A percentile compares a stretch with the other conserved stretches of the same genome.
phyloP scores from a whole-genome alignment of 2,113 vertebrate genomes.

The Zootoca vivipara region DNA sequence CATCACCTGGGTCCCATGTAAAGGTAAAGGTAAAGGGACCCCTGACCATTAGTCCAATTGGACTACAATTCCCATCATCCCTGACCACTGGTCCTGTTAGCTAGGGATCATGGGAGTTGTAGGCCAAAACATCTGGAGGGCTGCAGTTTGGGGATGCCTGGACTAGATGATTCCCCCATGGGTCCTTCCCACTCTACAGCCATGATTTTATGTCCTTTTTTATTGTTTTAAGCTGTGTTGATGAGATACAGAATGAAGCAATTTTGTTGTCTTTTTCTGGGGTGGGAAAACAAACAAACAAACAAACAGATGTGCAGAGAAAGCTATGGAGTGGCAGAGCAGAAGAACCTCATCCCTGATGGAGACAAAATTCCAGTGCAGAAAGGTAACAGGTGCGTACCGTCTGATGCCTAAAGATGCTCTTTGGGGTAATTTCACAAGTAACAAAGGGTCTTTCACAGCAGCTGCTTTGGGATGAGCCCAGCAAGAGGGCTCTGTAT shows the following conservation, averaged over 20 bases:
- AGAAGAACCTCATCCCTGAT: conserved; percentile 89
- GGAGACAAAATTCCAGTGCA: conserved; percentile 87
- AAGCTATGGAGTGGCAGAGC: conserved; percentile 90
- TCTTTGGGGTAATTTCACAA: background rate
- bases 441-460: background rate
- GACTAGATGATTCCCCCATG: no score
- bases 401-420: background rate
- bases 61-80: no score
- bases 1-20: no score
- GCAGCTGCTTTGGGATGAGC: background rate
- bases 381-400: conserved; percentile 86
- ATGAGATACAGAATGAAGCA: conserved; percentile 29
- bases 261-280: conserved; percentile 30
- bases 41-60: no score
- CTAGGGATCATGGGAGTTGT: no score
- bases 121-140: no score
- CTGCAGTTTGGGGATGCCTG: no score
- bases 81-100: no score
- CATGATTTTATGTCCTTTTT: no score
- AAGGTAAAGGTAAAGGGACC: no score
- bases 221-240: background rate
- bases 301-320: conserved; percentile 89
- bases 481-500: background rate
- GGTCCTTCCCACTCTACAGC: no score
- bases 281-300: background rate